phyloP scores from a whole-genome alignment of 2,797 vertebrate genomes.

The Scyliorhinus canicula region DNA sequence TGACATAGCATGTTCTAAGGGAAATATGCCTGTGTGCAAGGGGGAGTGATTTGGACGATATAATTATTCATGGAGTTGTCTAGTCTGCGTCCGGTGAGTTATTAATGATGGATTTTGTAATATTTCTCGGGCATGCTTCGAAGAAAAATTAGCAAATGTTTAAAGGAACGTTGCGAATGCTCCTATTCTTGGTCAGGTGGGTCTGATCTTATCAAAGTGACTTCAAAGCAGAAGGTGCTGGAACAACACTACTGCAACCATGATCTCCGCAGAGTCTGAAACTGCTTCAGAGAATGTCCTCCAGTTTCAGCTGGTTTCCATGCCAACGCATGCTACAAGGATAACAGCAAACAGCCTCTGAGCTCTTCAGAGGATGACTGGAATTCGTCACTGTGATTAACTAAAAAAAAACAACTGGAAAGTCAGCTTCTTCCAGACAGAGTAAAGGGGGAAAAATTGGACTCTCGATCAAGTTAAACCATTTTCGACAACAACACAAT shows the following conservation, averaged over 20 bases:
- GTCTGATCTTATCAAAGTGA: neutral
- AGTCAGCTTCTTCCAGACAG: neutral
- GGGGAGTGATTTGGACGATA: neutral
- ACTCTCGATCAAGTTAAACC: neutral
- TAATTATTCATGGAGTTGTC: neutral
- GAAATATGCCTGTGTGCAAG: neutral
- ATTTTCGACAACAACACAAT: neutral
- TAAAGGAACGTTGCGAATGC: neutral
- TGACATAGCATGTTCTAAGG: neutral
- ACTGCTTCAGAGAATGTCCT: neutral
- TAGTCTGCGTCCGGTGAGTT: neutral
- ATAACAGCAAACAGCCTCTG: neutral
- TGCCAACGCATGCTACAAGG: neutral
- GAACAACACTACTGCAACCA: neutral
- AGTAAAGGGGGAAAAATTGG: neutral
- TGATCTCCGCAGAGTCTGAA: neutral
- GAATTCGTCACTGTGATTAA: neutral
- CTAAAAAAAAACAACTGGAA: neutral
- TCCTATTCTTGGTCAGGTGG: neutral
- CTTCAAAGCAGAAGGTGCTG: neutral
- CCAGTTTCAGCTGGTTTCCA: neutral
- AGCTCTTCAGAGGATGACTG: neutral
- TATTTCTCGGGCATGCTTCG: neutral
- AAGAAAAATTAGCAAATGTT: neutral
- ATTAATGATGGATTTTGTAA: neutral